These are phyloP conservation scores for Meteorus colon DNA, from an alignment of 2,888 invertebrate genomes.

Conservation along the genomic window DNA sequence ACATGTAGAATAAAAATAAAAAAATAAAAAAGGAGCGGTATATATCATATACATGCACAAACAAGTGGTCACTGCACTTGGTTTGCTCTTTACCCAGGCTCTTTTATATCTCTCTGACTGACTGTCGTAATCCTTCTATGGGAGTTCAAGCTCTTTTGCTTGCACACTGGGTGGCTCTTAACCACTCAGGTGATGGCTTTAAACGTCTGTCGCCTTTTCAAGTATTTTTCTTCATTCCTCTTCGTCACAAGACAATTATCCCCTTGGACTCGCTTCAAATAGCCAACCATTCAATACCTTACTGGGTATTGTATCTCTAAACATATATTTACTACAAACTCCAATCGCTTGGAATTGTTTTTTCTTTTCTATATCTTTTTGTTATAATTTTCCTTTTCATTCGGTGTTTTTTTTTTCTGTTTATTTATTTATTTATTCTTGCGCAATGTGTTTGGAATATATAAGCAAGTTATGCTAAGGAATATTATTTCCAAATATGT, in stretches of 20 bases:
- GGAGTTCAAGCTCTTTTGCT: slow-evolving; percentile 26
- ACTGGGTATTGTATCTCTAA: not conserved
- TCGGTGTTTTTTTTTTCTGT: not conserved
- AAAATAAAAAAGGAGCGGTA: not conserved
- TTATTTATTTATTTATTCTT: not conserved
- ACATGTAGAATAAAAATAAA: slow-evolving; percentile 14
- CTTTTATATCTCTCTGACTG: slow-evolving; percentile 10
- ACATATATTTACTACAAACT: not conserved
- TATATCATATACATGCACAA: slow-evolving; percentile 27
- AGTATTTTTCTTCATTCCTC: slow-evolving; percentile 29
- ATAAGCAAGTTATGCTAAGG: too few relatives aligned
- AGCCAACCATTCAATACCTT: not conserved
- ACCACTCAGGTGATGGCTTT: slow-evolving; percentile 35
- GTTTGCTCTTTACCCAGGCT: slow-evolving; percentile 5
- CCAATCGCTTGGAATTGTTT: not conserved
- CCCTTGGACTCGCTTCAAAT: not conserved
- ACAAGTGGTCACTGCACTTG: slow-evolving; percentile 40
- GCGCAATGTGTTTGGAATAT: not conserved
- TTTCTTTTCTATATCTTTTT: not conserved
- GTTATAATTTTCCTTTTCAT: not conserved
- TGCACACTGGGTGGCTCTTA: slow-evolving; percentile 30
- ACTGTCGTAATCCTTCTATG: slow-evolving; percentile 31
- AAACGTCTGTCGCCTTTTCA: slow-evolving; percentile 24
- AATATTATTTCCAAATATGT: too few relatives aligned
- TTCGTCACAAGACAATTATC: slow-evolving; percentile 16